A percentile compares a stretch with the other conserved stretches of the same genome.
Evolutionary conservation across 1,140 invertebrate species (phyloP).

Genomic region (Micrasema longulum): DNA sequence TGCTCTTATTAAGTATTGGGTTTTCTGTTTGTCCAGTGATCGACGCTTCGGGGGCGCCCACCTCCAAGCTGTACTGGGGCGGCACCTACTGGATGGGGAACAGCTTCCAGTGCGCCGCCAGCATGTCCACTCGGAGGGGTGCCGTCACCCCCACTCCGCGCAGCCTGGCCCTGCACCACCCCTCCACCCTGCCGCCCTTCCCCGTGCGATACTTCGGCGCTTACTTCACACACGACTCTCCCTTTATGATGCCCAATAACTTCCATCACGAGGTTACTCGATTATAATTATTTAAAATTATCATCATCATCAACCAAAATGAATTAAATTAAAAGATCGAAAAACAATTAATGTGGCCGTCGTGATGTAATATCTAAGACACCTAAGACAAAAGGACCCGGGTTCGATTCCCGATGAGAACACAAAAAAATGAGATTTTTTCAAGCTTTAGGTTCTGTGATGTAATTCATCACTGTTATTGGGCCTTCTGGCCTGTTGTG

Average conservation of each 20-base stretch:
- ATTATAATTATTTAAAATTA: too few species aligned
- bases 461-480: too few species aligned
- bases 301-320: too few species aligned
- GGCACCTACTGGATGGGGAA: slow-evolving; percentile 68
- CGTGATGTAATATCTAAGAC: too few species aligned
- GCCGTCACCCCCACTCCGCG: slow-evolving; percentile 54
- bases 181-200: slow-evolving; percentile 25
- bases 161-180: background rate
- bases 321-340: too few species aligned
- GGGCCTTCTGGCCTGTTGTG: too few species aligned
- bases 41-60: slow-evolving; percentile 65
- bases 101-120: slow-evolving; percentile 59
- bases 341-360: too few species aligned
- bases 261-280: slow-evolving; percentile 1
- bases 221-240: slow-evolving; percentile 37
- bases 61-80: slow-evolving; percentile 62
- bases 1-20: too few species aligned
- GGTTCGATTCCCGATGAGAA: too few species aligned
- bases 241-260: slow-evolving; percentile 18
- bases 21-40: slow-evolving; percentile 61
- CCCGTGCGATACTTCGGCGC: slow-evolving; percentile 41
- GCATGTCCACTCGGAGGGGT: slow-evolving; percentile 47
- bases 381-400: too few species aligned
- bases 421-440: too few species aligned
- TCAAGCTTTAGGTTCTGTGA: too few species aligned